phyloP scores from a whole-genome alignment of 1,140 invertebrate species.

The Zeugodacus cucurbitae region DNA sequence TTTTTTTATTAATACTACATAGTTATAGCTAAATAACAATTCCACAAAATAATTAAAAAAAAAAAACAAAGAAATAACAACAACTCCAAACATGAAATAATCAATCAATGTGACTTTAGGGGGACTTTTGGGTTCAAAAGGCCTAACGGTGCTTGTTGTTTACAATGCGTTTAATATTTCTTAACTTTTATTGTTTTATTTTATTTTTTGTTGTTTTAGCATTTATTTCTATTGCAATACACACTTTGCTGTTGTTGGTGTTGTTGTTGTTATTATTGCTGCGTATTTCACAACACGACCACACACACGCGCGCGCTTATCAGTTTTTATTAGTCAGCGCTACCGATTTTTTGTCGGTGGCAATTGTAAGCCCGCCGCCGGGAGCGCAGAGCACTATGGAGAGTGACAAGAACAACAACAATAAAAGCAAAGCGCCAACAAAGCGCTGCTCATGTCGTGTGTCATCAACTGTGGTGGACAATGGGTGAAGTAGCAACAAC shows the following conservation, averaged over 20 bases:
- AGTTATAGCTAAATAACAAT: too few relatives aligned
- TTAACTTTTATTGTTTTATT: not conserved
- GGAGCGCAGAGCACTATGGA: not conserved
- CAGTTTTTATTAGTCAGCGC: constrained; percentile 25
- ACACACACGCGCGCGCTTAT: not conserved
- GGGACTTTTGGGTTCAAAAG: too few relatives aligned
- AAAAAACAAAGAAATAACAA: too few relatives aligned
- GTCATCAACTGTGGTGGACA: constrained; percentile 5
- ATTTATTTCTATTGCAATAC: not conserved
- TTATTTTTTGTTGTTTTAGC: not conserved
- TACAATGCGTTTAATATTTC: not conserved
- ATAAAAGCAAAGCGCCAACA: not conserved
- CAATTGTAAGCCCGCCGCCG: not conserved
- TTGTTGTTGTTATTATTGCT: not conserved
- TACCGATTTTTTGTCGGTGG: not conserved
- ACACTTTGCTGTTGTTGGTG: not conserved
- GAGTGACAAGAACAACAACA: not conserved
- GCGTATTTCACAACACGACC: not conserved
- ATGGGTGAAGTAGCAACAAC: not conserved
- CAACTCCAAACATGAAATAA: too few relatives aligned
- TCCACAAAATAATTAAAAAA: too few relatives aligned
- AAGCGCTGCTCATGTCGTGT: not conserved
- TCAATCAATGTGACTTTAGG: too few relatives aligned
- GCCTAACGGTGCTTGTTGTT: too few relatives aligned
- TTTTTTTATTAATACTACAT: too few relatives aligned